phyloP scores from a whole-genome alignment of 37 sponge, comb jelly and placozoan genomes.

The Mnemiopsis leidyi region DNA sequence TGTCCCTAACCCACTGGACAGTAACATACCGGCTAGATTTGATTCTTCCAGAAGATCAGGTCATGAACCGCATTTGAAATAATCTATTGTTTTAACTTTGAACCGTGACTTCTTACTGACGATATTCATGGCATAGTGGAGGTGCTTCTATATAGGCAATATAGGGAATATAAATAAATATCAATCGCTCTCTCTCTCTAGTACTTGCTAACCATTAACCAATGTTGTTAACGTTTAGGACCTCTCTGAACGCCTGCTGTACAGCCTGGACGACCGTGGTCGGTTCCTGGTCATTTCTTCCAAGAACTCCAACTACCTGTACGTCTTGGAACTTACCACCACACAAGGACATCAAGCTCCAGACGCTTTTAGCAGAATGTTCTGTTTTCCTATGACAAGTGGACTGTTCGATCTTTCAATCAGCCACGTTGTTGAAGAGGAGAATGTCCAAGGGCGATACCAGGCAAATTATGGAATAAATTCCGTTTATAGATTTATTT shows the following conservation, averaged over 20 bases:
- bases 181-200: no score
- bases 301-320: not conserved
- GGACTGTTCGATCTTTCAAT: not conserved
- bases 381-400: conserved; percentile 3
- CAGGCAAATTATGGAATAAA: no score
- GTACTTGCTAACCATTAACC: no score
- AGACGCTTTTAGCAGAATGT: not conserved
- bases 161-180: no score
- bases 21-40: not conserved
- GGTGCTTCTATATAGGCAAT: no score
- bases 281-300: conserved; percentile 21
- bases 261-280: not conserved
- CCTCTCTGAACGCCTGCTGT: not conserved
- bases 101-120: no score
- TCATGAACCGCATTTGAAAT: not conserved
- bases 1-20: not conserved
- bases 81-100: no score
- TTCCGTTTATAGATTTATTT: no score
- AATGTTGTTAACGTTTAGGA: no score
- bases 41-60: not conserved
- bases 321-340: not conserved
- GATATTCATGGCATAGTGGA: no score
- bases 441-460: not conserved
- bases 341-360: conserved; percentile 7
- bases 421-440: not conserved